These are phyloP conservation scores for Melanostigma gelatinosum DNA, from an alignment of 2,113 vertebrate genomes.

Conservation along the genomic window DNA sequence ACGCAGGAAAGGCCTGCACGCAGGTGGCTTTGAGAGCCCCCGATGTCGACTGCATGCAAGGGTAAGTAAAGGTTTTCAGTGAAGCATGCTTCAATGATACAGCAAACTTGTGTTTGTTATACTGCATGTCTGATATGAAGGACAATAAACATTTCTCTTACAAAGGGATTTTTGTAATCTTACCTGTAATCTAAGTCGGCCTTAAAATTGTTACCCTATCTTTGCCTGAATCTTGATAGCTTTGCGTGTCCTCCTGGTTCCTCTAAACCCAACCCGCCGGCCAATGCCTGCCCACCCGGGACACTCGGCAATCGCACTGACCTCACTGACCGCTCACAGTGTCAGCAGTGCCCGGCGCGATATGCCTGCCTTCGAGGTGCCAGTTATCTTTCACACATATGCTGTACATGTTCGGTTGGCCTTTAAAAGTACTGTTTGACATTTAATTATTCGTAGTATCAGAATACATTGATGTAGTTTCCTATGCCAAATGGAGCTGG, in stretches of 20 bases:
- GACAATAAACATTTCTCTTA: not conserved
- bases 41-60: slow-evolving; percentile 84
- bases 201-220: not conserved
- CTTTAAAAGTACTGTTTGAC: slow-evolving; percentile 17
- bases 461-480: not conserved
- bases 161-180: not conserved
- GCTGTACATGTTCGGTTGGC: slow-evolving; percentile 2
- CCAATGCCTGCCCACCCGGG: slow-evolving; percentile 86
- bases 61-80: slow-evolving; percentile 73
- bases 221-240: slow-evolving; percentile 64
- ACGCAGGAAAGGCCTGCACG: slow-evolving; percentile 88
- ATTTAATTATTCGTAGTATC: not conserved
- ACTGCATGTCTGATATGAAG: not conserved
- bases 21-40: slow-evolving; percentile 84
- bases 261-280: slow-evolving; percentile 81
- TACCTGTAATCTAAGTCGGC: not conserved
- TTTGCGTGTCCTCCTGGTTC: slow-evolving; percentile 87
- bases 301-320: slow-evolving; percentile 81
- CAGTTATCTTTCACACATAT: not conserved
- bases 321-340: slow-evolving; percentile 89
- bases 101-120: not conserved
- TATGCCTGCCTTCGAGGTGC: slow-evolving; percentile 86
- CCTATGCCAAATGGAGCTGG: not conserved
- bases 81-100: not conserved
- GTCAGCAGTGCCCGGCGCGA: slow-evolving; percentile 85